Base-by-base conservation (phyloP, 2,113 vertebrate genomes). In the Protobothrops mucrosquamatus region DNA sequence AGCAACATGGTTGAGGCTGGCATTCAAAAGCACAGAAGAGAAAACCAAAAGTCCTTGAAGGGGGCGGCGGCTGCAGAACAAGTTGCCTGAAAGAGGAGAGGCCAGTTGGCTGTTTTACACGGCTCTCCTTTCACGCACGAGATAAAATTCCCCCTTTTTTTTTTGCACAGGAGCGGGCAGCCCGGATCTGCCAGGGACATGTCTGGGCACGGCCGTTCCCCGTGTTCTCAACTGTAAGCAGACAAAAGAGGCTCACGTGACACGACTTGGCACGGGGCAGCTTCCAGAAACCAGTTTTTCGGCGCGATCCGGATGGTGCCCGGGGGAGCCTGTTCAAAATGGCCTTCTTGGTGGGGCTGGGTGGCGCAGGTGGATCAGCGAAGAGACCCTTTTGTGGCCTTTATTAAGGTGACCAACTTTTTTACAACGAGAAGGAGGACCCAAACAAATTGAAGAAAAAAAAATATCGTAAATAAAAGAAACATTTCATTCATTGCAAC, bases 31-130 rank as follows among this genome's bases (percentile, higher is more conserved):
- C 14, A 15, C 6, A 39, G 69, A 39, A 74, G n/a, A 34, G n/a
- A 74, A 48, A 74, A 74, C n/a, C 18, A n/a, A 7, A 18, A 2
- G 5, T 74, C 5, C 6, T 74, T 56, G 6, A 12, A 1, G 5
- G 14, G 12, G 14, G 24, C n/a, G 2, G 3, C 24, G 22, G 9
- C 24, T 26, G 61, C 6, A 74, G 64, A 34, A 74, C 64, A 34
- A 74, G n/a, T 18, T n/a, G n/a, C n/a, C n/a, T n/a, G n/a, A n/a
- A n/a, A n/a, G n/a, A n/a, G n/a, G n/a, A n/a, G n/a, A n/a, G n/a
- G n/a, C n/a, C n/a, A n/a, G n/a, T n/a, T 7, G 3, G n/a, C 12
- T n/a, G 3, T 1, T 39, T 56, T 6, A 23, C 1, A 10, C 0
- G 3, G 7, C 20, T 15, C 20, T 54, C 15, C 10, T 59, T 61